These are phyloP conservation scores for Tragelaphus buxtoni DNA, from an alignment of 2,113 vertebrate genomes.

Conservation along the genomic window DNA sequence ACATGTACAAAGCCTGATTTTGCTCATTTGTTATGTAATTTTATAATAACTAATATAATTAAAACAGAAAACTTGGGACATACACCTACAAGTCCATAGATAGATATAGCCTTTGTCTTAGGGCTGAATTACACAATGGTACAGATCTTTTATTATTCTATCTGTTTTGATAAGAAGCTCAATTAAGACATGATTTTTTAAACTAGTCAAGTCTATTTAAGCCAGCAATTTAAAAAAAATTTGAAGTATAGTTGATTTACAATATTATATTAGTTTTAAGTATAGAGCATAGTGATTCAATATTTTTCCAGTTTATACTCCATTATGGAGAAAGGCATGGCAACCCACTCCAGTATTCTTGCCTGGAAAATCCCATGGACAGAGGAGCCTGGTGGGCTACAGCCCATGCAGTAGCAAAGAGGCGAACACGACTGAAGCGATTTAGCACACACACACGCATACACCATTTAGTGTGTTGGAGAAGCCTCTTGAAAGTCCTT, in stretches of 20 bases:
- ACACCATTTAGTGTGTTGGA: neutral
- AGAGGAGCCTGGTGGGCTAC: neutral
- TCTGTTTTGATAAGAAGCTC: neutral
- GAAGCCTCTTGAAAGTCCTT: neutral
- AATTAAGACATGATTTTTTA: neutral
- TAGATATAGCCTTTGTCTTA: neutral
- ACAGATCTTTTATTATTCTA: neutral
- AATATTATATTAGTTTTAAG: neutral
- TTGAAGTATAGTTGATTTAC: neutral
- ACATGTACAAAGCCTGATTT: neutral
- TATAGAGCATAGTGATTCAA: neutral
- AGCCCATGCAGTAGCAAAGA: neutral
- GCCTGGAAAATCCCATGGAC: neutral
- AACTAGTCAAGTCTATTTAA: neutral
- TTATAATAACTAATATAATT: neutral
- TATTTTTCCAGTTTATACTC: neutral
- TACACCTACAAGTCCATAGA: neutral
- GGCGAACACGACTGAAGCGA: accelerated
- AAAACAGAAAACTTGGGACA: neutral
- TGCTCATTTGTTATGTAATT: neutral
- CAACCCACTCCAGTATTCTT: neutral
- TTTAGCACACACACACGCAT: accelerated
- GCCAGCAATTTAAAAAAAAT: neutral
- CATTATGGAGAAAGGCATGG: neutral
- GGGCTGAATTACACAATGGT: neutral